Conservation (phyloP, 2,888 invertebrate genomes). For the Lasiommata megera region DNA sequence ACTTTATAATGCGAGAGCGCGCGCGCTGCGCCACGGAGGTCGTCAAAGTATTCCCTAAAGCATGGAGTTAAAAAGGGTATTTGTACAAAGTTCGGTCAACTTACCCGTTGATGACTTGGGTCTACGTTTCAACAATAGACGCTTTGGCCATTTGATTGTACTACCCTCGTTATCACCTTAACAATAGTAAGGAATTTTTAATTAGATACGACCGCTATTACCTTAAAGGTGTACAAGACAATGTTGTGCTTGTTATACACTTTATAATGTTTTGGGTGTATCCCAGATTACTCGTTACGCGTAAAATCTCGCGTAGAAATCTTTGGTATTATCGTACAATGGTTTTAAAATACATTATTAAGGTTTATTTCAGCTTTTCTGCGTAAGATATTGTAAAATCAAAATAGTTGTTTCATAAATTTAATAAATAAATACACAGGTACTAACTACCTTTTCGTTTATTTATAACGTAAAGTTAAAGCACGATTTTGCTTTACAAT, state of each 20-base stretch:
- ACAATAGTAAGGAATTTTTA: background rate
- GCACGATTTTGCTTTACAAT: conserved; percentile 1
- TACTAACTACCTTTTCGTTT: too few relatives aligned
- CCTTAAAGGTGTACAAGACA: conserved; percentile 1
- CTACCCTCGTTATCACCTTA: background rate
- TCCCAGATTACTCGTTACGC: conserved; percentile 10
- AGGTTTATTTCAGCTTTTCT: background rate
- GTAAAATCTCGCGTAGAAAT: conserved; percentile 4
- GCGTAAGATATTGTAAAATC: background rate
- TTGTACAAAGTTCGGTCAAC: too few relatives aligned
- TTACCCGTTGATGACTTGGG: too few relatives aligned
- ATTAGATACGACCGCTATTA: background rate
- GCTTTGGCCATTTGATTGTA: too few relatives aligned
- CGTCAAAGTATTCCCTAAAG: too few relatives aligned
- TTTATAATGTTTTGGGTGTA: conserved; percentile 14
- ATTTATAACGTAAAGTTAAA: too few relatives aligned
- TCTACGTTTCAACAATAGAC: too few relatives aligned
- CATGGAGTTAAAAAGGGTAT: too few relatives aligned
- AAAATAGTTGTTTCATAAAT: conserved; percentile 10
- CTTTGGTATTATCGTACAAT: background rate
- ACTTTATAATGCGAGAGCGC: too few relatives aligned
- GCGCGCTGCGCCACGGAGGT: too few relatives aligned
- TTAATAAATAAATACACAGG: background rate
- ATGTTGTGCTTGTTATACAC: conserved; percentile 14
- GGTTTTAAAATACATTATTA: background rate